Conservation (phyloP, 2,113 vertebrate species). For the Labeo catla region DNA sequence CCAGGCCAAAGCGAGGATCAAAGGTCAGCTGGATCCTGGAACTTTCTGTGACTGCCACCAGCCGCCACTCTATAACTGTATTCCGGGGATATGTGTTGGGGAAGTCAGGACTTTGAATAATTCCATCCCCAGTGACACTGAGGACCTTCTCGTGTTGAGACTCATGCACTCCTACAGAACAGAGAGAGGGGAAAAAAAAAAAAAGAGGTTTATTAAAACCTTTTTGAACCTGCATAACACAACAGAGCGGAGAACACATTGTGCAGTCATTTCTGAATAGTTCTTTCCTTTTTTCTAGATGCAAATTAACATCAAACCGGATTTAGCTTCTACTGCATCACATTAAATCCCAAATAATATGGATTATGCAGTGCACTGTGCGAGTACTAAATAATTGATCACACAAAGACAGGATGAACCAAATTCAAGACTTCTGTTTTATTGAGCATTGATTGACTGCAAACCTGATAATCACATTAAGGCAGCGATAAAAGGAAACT, state of each 20-base stretch:
- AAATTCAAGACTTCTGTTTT: background rate
- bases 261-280: background rate
- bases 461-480: conserved; percentile 35
- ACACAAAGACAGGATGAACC: background rate
- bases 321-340: background rate
- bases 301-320: background rate
- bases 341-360: background rate
- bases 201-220: conserved; percentile 25
- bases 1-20: conserved; percentile 93
- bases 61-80: conserved; percentile 86
- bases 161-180: conserved; percentile 88
- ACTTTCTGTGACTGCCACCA: conserved; percentile 84
- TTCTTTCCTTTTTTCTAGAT: background rate
- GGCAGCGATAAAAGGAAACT: background rate
- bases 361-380: background rate
- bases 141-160: conserved; percentile 93
- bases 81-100: conserved; percentile 91
- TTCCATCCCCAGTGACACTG: conserved; percentile 87
- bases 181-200: conserved; percentile 38
- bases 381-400: background rate
- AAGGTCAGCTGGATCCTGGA: conserved; percentile 93
- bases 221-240: background rate
- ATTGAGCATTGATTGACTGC: conserved; percentile 9
- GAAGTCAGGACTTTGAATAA: conserved; percentile 93
- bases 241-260: background rate